Evolutionary conservation across 1,140 invertebrate genomes (phyloP).

Genomic region (Musca domestica): DNA sequence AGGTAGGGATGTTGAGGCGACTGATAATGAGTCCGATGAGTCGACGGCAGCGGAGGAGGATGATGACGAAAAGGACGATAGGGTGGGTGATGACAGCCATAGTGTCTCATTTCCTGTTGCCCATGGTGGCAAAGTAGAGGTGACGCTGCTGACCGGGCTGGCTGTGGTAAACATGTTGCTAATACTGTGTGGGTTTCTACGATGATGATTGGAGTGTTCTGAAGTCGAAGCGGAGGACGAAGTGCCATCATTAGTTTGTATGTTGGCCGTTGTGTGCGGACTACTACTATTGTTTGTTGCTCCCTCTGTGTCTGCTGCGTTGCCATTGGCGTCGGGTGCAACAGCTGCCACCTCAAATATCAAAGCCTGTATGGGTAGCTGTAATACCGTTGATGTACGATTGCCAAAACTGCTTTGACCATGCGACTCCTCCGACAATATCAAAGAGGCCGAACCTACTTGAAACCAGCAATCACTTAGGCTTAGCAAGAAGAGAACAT

Average conservation of each 20-base stretch:
- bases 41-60: background rate
- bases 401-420: background rate
- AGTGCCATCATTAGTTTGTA: background rate
- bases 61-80: background rate
- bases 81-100: background rate
- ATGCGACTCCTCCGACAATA: background rate
- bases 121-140: constrained; percentile 1
- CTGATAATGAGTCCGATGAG: background rate
- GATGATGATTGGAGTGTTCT: background rate
- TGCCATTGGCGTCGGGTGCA: background rate
- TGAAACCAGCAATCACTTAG: constrained; percentile 10
- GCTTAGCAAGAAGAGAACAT: background rate
- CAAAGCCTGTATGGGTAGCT: constrained; percentile 3
- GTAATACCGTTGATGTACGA: background rate
- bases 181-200: background rate
- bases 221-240: background rate
- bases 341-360: background rate
- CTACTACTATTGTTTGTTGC: background rate
- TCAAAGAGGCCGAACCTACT: background rate
- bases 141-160: background rate
- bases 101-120: too few relatives aligned
- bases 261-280: background rate
- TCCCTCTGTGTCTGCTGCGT: background rate
- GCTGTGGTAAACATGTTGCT: constrained; percentile 3
- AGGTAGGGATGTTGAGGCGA: background rate